Base-by-base conservation (phyloP, 2,113 vertebrate genomes). In the Morone saxatilis region DNA sequence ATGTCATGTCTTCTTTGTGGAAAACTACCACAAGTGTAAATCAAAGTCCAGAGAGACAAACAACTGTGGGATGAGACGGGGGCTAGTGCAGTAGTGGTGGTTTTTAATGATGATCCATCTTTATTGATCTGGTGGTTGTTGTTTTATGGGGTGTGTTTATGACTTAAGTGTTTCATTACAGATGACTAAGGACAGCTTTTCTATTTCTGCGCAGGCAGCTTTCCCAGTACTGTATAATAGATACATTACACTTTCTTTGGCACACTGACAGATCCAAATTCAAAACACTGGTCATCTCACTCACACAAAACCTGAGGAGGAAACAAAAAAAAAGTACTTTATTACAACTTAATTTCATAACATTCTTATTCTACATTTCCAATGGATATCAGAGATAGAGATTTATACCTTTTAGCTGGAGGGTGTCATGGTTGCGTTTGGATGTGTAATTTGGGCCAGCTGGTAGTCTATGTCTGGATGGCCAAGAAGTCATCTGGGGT, bases 401-500 rank as follows among this genome's bases (percentile, higher is more conserved):
- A 25, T 40, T 10, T 36, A 60, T 38, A 81, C 25, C 60, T 71
- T 67, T 68, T 1, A 70, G 41, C 59, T 57, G 51, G 68, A 60
- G 47, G 59, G 2, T 79, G 53, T 57, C 22, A 12, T 45, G 13
- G 25, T 60, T 62, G 22, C n/a, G 14, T 6, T 62, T 7, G 16
- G 19, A 61, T 56, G 20, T 48, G 22, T 25, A 17, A 56, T 2
- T 20, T 1, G 12, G 4, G 20, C 5, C 6, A 19, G 25, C 7
- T 31, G 48, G 3, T 3, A 2, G n/a, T 80, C 72, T 89, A 95
- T 5, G n/a, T 80, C 38, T 43, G 71, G 41, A 95, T 95, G 70
- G 73, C 68, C 75, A 88, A 83, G 78, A 95, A 95, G 68, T 96
- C 94, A 0, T 57, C 22, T 5, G 95, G 94, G 25, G 74, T 90